A percentile compares a stretch with the other conserved stretches of the same genome.
Conservation (phyloP, 2,797 vertebrate genomes). For the Argyrosomus regius region DNA sequence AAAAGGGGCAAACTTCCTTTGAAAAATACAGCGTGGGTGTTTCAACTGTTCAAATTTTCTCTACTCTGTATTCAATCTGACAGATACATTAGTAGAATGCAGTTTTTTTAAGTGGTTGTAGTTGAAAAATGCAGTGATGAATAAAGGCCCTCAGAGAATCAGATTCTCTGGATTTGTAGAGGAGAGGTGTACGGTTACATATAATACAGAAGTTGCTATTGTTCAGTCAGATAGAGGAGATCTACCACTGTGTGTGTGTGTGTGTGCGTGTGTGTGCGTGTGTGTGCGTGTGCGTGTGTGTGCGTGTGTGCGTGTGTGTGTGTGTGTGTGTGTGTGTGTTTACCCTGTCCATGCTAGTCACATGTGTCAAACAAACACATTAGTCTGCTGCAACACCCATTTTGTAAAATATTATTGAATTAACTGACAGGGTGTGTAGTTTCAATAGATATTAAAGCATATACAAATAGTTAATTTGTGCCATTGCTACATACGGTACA, state of each 20-base stretch:
- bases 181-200: conserved; percentile 51
- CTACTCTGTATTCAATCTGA: conserved; percentile 31
- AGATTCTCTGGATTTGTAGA: conserved; percentile 29
- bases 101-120: conserved; percentile 19
- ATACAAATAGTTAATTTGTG: conserved; percentile 36
- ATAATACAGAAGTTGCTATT: conserved; percentile 53
- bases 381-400: conserved; percentile 23
- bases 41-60: conserved; percentile 30
- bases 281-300: conserved; percentile 34
- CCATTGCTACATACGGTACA: conserved; percentile 32
- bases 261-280: conserved; percentile 36
- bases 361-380: conserved; percentile 57
- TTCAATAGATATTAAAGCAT: conserved; percentile 23
- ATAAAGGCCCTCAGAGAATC: conserved; percentile 30
- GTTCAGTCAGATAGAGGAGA: conserved; percentile 52
- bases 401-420: conserved; percentile 42
- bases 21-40: conserved; percentile 34
- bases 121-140: conserved; percentile 20
- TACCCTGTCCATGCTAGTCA: conserved; percentile 42
- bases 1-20: conserved; percentile 32
- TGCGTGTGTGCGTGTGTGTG: too few species aligned
- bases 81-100: conserved; percentile 46
- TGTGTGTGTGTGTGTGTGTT: conserved; percentile 35
- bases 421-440: conserved; percentile 45
- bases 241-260: conserved; percentile 46